Conservation (phyloP, 2,888 invertebrate species). For the Drosophila nr. perissopoda region DNA sequence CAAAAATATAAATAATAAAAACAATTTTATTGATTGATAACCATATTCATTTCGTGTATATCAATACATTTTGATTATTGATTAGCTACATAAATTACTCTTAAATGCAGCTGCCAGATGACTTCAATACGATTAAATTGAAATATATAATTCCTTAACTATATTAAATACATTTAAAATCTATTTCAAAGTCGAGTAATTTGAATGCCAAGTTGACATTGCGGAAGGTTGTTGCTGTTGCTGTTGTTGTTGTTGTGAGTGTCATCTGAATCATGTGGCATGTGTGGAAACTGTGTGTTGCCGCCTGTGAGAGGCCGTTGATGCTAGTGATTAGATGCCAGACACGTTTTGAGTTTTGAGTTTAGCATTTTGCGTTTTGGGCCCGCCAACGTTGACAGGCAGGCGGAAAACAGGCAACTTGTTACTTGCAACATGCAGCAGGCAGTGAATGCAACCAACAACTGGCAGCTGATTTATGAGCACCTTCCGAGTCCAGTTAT, state of each 20-base stretch:
- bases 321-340: slow-evolving; percentile 70
- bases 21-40: background rate
- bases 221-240: slow-evolving; percentile 19
- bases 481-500: slow-evolving; percentile 65
- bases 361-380: slow-evolving; percentile 35
- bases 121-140: no score
- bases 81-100: background rate
- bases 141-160: background rate
- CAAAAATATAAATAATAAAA: background rate
- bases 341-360: slow-evolving; percentile 58
- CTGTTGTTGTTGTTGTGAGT: background rate
- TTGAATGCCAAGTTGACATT: background rate
- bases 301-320: slow-evolving; percentile 63
- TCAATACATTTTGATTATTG: background rate
- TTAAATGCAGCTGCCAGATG: background rate
- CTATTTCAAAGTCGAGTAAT: background rate
- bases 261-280: slow-evolving; percentile 18
- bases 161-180: background rate
- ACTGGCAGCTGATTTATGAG: slow-evolving; percentile 50
- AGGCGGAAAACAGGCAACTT: slow-evolving; percentile 37
- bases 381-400: slow-evolving; percentile 77
- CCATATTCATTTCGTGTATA: background rate
- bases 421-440: slow-evolving; percentile 14
- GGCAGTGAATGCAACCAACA: slow-evolving; percentile 12
- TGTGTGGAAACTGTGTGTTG: background rate